Conservation (phyloP, 1,140 invertebrate genomes). For the Mesaphorura yosii region DNA sequence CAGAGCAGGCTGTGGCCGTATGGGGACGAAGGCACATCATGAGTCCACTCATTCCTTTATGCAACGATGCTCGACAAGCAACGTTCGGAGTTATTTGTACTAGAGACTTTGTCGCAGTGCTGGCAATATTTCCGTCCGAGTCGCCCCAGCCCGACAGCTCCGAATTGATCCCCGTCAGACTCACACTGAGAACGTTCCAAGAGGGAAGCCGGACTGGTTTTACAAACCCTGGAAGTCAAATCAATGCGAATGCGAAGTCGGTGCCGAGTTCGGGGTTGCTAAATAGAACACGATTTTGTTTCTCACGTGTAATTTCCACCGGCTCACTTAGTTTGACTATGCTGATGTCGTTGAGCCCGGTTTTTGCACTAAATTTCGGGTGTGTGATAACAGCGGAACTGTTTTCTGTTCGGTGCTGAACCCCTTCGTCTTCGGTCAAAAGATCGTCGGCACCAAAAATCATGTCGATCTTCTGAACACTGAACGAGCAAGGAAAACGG, state of each 20-base stretch:
- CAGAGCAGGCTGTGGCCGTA: too few species aligned
- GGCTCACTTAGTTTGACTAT: not conserved
- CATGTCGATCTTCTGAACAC: constrained; percentile 4
- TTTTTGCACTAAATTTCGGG: not conserved
- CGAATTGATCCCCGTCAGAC: not conserved
- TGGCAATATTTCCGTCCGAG: not conserved
- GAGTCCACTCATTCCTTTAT: not conserved
- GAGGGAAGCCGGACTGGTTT: not conserved
- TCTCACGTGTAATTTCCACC: not conserved
- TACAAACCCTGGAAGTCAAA: not conserved
- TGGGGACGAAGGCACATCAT: not conserved
- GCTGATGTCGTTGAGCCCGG: constrained; percentile 4
- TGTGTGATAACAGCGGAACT: not conserved
- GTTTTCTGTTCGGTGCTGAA: not conserved
- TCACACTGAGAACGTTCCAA: not conserved
- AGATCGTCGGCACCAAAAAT: constrained; percentile 4
- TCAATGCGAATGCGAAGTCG: not conserved
- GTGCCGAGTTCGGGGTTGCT: not conserved
- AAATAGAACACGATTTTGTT: too few species aligned
- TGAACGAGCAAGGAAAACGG: too few species aligned
- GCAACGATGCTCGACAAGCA: not conserved
- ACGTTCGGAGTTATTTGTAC: not conserved
- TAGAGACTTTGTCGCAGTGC: not conserved
- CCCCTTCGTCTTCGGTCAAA: not conserved
- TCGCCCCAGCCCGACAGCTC: constrained; percentile 1